Conservation (phyloP, 2,113 vertebrate genomes). For the Bos taurus region DNA sequence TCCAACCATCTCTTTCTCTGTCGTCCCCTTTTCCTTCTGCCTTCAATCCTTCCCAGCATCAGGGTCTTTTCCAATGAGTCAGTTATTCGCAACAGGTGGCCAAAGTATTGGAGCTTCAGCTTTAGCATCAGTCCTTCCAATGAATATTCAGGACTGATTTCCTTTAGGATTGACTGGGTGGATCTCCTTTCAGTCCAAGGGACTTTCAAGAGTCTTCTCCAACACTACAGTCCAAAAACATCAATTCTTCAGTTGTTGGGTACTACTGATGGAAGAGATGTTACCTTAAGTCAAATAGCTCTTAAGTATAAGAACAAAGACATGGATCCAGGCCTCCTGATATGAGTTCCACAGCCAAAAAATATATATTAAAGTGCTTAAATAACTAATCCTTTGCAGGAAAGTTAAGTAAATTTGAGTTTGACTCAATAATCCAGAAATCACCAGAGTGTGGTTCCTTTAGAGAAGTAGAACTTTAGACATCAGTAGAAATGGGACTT, state of each 20-base stretch:
- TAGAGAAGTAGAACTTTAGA: conserved; percentile 29
- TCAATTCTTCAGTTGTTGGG: neutral
- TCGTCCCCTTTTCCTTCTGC: neutral
- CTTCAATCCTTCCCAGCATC: neutral
- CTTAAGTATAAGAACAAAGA: neutral
- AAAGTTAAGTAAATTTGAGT: neutral
- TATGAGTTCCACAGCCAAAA: conserved; percentile 33
- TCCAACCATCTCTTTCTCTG: neutral
- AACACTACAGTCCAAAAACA: neutral
- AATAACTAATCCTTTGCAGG: conserved; percentile 38
- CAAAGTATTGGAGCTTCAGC: neutral
- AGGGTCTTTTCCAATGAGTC: neutral
- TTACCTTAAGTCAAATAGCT: neutral
- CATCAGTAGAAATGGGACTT: conserved; percentile 17
- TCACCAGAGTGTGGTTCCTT: neutral
- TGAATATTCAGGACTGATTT: neutral
- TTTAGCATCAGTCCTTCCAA: neutral
- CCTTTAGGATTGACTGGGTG: neutral
- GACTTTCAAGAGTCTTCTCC: neutral
- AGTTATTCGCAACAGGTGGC: neutral
- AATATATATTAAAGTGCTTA: conserved; percentile 43
- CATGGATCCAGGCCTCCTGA: neutral
- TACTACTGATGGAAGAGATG: neutral
- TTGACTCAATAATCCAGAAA: conserved; percentile 44
- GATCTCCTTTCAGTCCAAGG: neutral